Percentiles rank a stretch among this genome's conserved stretches.
Conservation (phyloP, 2,888 invertebrate species). For the Eueremaeus valkanovi region DNA sequence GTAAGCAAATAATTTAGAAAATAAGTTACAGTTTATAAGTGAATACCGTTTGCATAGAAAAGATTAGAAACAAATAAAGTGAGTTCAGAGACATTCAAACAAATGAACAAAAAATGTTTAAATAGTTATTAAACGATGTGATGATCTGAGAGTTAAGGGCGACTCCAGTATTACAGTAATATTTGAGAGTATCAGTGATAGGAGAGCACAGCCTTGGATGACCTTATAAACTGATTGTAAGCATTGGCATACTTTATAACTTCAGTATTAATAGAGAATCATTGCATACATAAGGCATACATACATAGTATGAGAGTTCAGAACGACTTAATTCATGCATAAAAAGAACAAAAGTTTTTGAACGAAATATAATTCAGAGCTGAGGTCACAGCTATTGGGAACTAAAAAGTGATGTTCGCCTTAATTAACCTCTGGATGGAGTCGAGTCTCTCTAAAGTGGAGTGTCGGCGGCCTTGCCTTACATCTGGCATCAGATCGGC, state of each 20-base stretch:
- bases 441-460: background rate
- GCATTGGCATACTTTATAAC: constrained; percentile 18
- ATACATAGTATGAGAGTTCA: constrained; percentile 1
- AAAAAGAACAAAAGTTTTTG: background rate
- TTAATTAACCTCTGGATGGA: constrained; percentile 3
- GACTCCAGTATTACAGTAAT: background rate
- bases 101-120: too few species aligned
- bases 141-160: background rate
- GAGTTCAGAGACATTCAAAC: too few species aligned
- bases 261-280: too few species aligned
- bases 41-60: too few species aligned
- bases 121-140: background rate
- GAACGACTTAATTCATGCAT: constrained; percentile 14
- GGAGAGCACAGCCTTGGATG: constrained; percentile 16
- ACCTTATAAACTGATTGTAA: constrained; percentile 33
- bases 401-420: background rate
- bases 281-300: too few species aligned
- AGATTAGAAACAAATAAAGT: too few species aligned
- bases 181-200: too few species aligned
- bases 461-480: constrained; percentile 30
- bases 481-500: background rate
- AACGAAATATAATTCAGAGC: background rate
- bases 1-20: too few species aligned
- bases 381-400: constrained; percentile 13
- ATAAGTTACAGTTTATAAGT: too few species aligned